Conservation (phyloP, 2,113 vertebrate species). For the Cephalopterus ornatus region DNA sequence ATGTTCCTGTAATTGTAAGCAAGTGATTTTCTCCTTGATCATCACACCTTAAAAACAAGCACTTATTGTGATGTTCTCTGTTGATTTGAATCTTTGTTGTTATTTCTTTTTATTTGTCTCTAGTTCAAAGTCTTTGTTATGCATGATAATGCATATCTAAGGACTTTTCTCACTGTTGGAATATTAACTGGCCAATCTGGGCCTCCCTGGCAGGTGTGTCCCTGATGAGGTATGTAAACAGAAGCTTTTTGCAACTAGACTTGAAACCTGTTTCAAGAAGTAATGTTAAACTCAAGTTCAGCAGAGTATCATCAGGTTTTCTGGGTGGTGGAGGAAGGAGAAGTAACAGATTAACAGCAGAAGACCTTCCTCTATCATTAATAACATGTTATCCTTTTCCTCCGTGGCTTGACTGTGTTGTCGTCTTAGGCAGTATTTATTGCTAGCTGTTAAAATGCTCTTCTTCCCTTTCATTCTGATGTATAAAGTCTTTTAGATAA, state of each 20-base stretch:
- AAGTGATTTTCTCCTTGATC: neutral
- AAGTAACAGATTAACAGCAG: neutral
- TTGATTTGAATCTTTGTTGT: neutral
- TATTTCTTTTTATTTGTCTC: neutral
- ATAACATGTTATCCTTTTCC: neutral
- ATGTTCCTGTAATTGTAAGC: neutral
- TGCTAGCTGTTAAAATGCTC: neutral
- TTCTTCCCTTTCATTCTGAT: neutral
- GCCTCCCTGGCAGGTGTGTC: neutral
- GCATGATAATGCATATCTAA: neutral
- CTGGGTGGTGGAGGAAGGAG: neutral
- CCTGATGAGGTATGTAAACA: neutral
- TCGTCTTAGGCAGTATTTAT: neutral
- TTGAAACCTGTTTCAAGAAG: neutral
- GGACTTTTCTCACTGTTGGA: neutral
- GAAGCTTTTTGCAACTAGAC: neutral
- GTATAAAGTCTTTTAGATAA: neutral
- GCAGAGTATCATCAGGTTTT: neutral
- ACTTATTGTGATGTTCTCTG: neutral
- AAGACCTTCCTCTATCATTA: neutral
- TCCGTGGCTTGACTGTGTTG: neutral
- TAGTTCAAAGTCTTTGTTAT: neutral
- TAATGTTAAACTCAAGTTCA: neutral
- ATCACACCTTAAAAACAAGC: neutral
- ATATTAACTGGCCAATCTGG: neutral